Evolutionary conservation across 1,140 invertebrate genomes (phyloP).

Genomic region (Fragariocoptes setiger): DNA sequence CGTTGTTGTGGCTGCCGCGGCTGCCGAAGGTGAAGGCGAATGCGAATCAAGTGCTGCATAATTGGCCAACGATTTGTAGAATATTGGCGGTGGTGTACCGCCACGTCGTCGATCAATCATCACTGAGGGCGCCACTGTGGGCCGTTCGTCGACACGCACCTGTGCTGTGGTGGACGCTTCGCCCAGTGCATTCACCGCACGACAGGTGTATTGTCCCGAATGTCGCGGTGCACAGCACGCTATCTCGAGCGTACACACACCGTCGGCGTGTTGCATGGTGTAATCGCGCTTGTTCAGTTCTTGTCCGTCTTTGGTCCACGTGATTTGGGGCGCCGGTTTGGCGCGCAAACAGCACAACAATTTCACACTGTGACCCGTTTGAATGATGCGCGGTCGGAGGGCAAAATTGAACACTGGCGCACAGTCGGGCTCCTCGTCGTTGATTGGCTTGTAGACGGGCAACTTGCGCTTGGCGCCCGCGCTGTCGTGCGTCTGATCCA

Average conservation of each 20-base stretch:
- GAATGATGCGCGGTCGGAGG: constrained; percentile 82
- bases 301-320: constrained; percentile 66
- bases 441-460: background rate
- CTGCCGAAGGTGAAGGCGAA: background rate
- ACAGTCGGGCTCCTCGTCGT: constrained; percentile 51
- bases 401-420: constrained; percentile 86
- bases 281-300: constrained; percentile 70
- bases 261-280: constrained; percentile 53
- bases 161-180: constrained; percentile 73
- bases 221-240: constrained; percentile 68
- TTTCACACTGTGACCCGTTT: constrained; percentile 38
- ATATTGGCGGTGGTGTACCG: too few relatives aligned
- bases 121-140: background rate
- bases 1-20: background rate
- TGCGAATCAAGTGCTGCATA: background rate
- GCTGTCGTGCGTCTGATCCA: constrained; percentile 6
- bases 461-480: constrained; percentile 2
- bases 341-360: constrained; percentile 81
- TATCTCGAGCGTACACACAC: constrained; percentile 85
- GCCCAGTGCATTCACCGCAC: constrained; percentile 65
- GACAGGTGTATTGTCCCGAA: constrained; percentile 75
- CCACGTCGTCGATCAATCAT: background rate
- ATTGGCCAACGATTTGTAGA: too few relatives aligned
- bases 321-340: constrained; percentile 56
- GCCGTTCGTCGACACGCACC: constrained; percentile 74